phyloP scores from a whole-genome alignment of 2,113 vertebrate genomes.

The Nettapus auritus region DNA sequence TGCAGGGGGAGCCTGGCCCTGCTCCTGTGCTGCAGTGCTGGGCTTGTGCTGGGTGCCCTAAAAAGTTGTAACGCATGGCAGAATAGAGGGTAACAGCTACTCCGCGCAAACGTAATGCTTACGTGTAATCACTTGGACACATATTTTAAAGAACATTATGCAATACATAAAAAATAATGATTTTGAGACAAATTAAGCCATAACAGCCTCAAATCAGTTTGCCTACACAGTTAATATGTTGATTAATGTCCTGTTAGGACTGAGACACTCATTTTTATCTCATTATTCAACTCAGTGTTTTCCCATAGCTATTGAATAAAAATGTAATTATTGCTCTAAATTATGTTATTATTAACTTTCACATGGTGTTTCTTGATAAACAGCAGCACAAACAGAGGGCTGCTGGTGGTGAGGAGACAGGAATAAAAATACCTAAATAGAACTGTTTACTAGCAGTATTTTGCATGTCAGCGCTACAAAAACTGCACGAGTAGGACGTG shows the following conservation, averaged over 20 bases:
- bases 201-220: slow-evolving; percentile 79
- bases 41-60: background rate
- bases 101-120: background rate
- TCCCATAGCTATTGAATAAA: slow-evolving; percentile 80
- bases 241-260: slow-evolving; percentile 84
- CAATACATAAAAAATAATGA: slow-evolving; percentile 78
- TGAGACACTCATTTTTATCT: slow-evolving; percentile 79
- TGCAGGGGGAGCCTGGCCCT: background rate
- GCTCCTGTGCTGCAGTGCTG: background rate
- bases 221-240: slow-evolving; percentile 80
- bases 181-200: slow-evolving; percentile 79
- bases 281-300: slow-evolving; percentile 80
- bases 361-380: slow-evolving; percentile 75
- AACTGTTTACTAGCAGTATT: background rate
- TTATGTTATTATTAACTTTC: slow-evolving; percentile 80
- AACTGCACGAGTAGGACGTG: background rate
- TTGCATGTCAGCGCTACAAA: background rate
- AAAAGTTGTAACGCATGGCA: background rate
- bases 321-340: slow-evolving; percentile 81
- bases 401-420: slow-evolving; percentile 19
- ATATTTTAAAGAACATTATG: slow-evolving; percentile 63
- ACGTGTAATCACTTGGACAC: slow-evolving; percentile 27
- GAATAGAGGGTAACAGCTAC: background rate
- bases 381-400: slow-evolving; percentile 55
- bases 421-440: background rate